phyloP scores from a whole-genome alignment of 2,113 vertebrate genomes.

The Camelus bactrianus region DNA sequence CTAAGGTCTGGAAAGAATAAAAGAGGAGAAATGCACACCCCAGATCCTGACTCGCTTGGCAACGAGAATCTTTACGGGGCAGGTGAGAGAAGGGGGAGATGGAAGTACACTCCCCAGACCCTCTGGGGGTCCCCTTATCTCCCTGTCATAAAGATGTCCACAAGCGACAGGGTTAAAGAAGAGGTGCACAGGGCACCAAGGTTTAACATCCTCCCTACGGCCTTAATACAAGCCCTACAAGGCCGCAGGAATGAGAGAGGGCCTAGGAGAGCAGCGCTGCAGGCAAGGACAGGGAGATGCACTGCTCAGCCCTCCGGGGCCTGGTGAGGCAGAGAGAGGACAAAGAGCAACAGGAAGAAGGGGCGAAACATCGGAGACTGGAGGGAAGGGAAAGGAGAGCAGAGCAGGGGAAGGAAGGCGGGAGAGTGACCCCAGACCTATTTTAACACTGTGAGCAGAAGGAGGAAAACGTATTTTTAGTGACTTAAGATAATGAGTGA shows the following conservation, averaged over 20 bases:
- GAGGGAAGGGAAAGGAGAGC: not conserved
- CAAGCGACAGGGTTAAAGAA: not conserved
- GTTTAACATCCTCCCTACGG: not conserved
- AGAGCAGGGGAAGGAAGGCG: not conserved
- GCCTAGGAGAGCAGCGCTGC: not conserved
- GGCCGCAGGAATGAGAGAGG: not conserved
- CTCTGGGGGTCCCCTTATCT: not conserved
- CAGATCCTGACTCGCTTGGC: not conserved
- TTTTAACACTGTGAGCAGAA: not conserved
- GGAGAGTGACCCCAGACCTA: not conserved
- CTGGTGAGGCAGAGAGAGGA: not conserved
- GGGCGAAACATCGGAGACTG: not conserved
- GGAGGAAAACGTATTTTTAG: not conserved
- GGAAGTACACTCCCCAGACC: not conserved
- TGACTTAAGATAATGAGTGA: not conserved
- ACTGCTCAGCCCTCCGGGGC: not conserved
- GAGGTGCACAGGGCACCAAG: not conserved
- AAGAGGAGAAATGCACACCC: not conserved
- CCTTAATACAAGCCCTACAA: not conserved
- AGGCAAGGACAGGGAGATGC: not conserved
- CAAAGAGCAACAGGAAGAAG: not conserved
- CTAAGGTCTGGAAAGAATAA: not conserved
- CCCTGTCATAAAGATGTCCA: accelerated
- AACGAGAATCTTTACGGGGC: not conserved
- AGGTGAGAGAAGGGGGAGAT: not conserved